A percentile compares a stretch with the other conserved stretches of the same genome.
Evolutionary conservation across 2,113 vertebrate species (phyloP).

Genomic region (Onychostoma macrolepis): DNA sequence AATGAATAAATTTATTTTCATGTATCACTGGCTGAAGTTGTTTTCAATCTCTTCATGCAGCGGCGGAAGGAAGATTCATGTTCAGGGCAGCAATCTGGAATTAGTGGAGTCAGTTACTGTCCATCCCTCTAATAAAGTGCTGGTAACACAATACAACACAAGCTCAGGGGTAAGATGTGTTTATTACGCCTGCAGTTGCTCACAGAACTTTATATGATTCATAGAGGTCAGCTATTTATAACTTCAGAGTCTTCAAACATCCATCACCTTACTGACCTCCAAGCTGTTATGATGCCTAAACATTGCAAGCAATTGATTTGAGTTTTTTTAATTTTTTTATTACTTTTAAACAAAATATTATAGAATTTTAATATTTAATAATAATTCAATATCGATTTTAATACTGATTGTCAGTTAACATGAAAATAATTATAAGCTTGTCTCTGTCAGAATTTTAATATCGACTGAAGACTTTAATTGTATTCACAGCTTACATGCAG

Average conservation of each 20-base stretch:
- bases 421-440: neutral
- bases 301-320: neutral
- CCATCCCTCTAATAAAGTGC: neutral
- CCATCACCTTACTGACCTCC: neutral
- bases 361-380: neutral
- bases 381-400: no score
- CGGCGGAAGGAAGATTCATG: slow-evolving; percentile 81
- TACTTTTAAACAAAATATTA: neutral
- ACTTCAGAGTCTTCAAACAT: neutral
- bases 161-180: slow-evolving; percentile 52
- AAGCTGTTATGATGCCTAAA: neutral
- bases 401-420: neutral
- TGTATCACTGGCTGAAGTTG: neutral
- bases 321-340: neutral
- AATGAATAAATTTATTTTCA: no score
- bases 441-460: neutral
- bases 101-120: slow-evolving; percentile 75
- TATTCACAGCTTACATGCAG: neutral
- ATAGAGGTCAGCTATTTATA: neutral
- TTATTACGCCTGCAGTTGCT: neutral
- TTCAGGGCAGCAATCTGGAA: slow-evolving; percentile 80
- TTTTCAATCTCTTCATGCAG: slow-evolving; percentile 65
- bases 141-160: neutral
- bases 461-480: neutral
- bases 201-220: neutral